Base-by-base conservation (phyloP, 2,888 invertebrate genomes). In the Cantharis rustica region DNA sequence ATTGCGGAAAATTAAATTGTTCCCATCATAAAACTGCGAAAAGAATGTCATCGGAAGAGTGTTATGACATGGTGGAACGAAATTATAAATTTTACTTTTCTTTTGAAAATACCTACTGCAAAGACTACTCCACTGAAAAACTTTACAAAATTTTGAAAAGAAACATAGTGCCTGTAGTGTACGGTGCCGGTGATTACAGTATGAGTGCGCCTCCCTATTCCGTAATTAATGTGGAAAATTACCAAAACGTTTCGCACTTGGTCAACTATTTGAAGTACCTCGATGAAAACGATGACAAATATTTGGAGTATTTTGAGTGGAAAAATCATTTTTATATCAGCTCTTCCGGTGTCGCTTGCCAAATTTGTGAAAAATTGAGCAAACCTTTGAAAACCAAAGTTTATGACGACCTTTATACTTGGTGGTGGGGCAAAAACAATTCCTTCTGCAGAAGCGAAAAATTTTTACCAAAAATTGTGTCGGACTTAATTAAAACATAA, bases 11-110 rank as follows among this genome's bases (percentile, higher is more conserved):
- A 0, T 81, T 86, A 1, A 85, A 81, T 82, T 90, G 86, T 75
- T 78, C 83, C 0, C 80, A 77, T 63, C 68, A 73, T 9, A 61
- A 78, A 5, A 62, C 69, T 10, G 15, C 90, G 90, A 90, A 89
- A 90, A 80, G 89, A n/a, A n/a, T 90, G 10, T 47, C 72, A n/a
- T 23, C 16, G 4, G 64, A 64, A 71, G 84, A 86, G 75, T 91
- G 90, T 80, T 90, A 89, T 80, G 85, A 88, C 23, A 88, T 89
- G 88, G 69, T 90, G 17, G 90, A 89, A 81, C 88, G 88, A 68
- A 88, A 90, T 73, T 95, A 94, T 85, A 93, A 91, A 84, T 95
- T 94, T 84, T 94, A 94, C 82, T 86, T 94, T 66, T 90, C 91
- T 1, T 91, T 94, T 83, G 94, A 95, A 86, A 94, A 94, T 85